phyloP scores from a whole-genome alignment of 1,140 invertebrate genomes.

The Drosophila murphyi region DNA sequence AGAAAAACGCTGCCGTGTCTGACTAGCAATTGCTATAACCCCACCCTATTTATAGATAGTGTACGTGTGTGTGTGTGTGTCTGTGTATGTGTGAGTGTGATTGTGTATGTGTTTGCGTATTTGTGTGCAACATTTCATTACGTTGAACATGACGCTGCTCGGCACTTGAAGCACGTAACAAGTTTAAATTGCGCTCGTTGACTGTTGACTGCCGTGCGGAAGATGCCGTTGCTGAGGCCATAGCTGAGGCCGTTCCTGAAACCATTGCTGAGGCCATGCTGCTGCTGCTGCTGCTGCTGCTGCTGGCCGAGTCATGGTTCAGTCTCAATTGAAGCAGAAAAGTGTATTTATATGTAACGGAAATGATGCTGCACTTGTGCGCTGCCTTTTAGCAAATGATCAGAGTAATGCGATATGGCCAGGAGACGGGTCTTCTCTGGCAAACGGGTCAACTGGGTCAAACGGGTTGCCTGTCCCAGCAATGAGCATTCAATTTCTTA shows the following conservation, averaged over 20 bases:
- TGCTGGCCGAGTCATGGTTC: constrained; percentile 70
- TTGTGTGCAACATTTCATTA: constrained; percentile 71
- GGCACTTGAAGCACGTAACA: constrained; percentile 74
- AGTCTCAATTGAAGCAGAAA: constrained; percentile 77
- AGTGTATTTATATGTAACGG: constrained; percentile 83
- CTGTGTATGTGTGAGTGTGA: constrained; percentile 8
- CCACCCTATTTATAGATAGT: constrained; percentile 17
- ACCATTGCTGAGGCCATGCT: constrained; percentile 9
- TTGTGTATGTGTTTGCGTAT: constrained; percentile 28
- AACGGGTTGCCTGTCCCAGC: constrained; percentile 32
- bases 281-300: constrained; percentile 13
- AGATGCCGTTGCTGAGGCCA: constrained; percentile 54
- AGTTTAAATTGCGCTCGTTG: constrained; percentile 83
- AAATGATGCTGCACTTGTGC: constrained; percentile 80
- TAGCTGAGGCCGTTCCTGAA: constrained; percentile 24
- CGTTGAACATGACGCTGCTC: constrained; percentile 68
- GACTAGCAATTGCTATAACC: constrained; percentile 53
- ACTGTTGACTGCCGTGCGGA: constrained; percentile 80
- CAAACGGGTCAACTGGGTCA: neutral
- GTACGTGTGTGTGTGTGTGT: neutral
- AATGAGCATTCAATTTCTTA: constrained; percentile 44
- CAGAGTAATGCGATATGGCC: constrained; percentile 52
- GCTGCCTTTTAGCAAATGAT: constrained; percentile 52
- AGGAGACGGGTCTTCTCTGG: too few species aligned
- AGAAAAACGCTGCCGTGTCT: constrained; percentile 80